Evolutionary conservation across 1,140 invertebrate genomes (phyloP), one percentile per base, ranked within the genome.

Genomic region (Drosophila varians): DNA sequence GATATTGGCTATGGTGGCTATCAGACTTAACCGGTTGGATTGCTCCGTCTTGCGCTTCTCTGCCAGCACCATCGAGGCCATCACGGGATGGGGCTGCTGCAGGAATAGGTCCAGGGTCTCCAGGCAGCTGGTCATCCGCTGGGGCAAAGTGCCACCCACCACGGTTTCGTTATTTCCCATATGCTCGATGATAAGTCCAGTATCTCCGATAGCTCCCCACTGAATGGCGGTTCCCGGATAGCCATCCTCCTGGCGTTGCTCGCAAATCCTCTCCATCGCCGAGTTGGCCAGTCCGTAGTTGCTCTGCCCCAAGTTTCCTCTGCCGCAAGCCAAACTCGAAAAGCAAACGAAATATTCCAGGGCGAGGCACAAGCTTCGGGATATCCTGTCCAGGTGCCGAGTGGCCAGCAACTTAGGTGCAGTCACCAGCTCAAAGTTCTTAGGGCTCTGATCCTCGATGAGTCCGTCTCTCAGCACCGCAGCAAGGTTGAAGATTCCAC

Each of bases 171-270:
- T 97, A 61, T 93, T 93, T 23, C 96, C 96, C 94, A 98, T 95
- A 26, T 94, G 95, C 66, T 98, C 97, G 48, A 96, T 91, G 54
- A 99, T 94, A 7, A 99, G 93, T 43, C 98, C 98, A 11, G 99
- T 98, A 91, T 99, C 98, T 66, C 97, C 98, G 74, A 99, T 97
- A 16, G 98, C 97, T 74, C 98, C 98, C 98, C 98, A 99, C 91
- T 99, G 98, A 68, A 99, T 97, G 11, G 98, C 97, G 11, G 98
- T 92, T 34, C 93, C 94, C 51, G 96, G 96, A 23, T 97, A 91
- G 7, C 96, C 97, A 80, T 95, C 94, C 5, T 92, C 92, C 83
- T 95, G 95, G 47, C 98, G 93, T 42, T 94, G 92, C 92, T 99
- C 98, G 77, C 96, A 95, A 25, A 99, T 95, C 52, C 98, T 94